Conservation (phyloP, 2,797 vertebrate genomes). For the Picus viridis region DNA sequence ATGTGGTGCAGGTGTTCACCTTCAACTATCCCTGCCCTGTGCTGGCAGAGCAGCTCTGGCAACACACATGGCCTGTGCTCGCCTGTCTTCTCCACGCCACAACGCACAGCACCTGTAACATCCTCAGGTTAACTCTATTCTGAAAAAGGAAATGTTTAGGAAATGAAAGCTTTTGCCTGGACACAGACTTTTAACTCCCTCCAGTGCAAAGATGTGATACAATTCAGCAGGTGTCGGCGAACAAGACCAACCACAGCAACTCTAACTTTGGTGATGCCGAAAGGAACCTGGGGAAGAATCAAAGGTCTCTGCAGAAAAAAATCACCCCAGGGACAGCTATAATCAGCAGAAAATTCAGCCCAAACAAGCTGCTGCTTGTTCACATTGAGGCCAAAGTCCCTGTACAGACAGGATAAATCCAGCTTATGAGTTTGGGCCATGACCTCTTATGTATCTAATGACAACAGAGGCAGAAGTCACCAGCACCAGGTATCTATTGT, state of each 20-base stretch:
- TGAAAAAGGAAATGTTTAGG: background rate
- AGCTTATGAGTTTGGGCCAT: background rate
- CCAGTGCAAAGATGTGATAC: background rate
- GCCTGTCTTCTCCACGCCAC: background rate
- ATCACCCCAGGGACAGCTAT: background rate
- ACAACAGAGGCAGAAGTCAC: background rate
- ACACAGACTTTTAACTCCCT: background rate
- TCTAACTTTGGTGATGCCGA: background rate
- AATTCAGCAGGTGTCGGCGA: background rate
- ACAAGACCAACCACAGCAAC: background rate
- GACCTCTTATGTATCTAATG: background rate
- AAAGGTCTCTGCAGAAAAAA: background rate
- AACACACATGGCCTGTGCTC: fast-evolving
- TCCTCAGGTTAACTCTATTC: background rate
- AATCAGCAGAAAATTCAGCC: background rate
- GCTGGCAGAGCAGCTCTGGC: constrained; percentile 18
- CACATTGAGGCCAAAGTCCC: background rate
- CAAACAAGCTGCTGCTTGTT: background rate
- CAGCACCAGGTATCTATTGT: fast-evolving
- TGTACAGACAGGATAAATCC: background rate
- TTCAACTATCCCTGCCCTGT: constrained; percentile 2
- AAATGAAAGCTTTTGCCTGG: background rate
- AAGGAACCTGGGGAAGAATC: background rate
- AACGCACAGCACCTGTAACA: fast-evolving
- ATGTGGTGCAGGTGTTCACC: constrained; percentile 41